Conservation (phyloP, 2,113 vertebrate species). For the Apus apus region DNA sequence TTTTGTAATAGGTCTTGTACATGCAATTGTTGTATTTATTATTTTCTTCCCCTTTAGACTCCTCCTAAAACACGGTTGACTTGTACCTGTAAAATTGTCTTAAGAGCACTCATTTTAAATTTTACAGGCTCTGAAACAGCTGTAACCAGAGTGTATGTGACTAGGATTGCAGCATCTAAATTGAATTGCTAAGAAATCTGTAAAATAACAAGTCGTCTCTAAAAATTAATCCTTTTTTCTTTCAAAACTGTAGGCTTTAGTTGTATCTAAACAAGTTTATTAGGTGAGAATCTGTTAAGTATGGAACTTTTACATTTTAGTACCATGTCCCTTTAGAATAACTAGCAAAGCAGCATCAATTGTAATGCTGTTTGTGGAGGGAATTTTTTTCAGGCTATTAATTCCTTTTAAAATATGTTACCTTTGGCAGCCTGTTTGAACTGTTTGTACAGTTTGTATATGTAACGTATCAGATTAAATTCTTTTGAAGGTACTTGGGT, state of each 20-base stretch:
- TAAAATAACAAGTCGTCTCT: slow-evolving; percentile 54
- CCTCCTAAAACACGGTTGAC: background rate
- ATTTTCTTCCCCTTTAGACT: background rate
- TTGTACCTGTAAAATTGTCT: slow-evolving; percentile 21
- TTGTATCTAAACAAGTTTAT: slow-evolving; percentile 69
- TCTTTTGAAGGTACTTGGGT: slow-evolving; percentile 59
- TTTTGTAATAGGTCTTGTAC: background rate
- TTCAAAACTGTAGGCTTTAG: slow-evolving; percentile 46
- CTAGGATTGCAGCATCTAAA: slow-evolving; percentile 2
- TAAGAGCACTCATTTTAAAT: slow-evolving; percentile 10
- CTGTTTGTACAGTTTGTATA: slow-evolving; percentile 61
- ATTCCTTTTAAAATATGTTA: slow-evolving; percentile 66
- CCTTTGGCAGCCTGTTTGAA: slow-evolving; percentile 54
- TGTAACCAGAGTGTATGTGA: background rate
- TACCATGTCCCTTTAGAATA: slow-evolving; percentile 63
- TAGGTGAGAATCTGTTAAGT: slow-evolving; percentile 72
- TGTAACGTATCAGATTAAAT: slow-evolving; percentile 65
- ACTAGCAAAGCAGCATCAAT: slow-evolving; percentile 62
- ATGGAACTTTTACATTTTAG: slow-evolving; percentile 63
- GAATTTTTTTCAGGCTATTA: slow-evolving; percentile 61
- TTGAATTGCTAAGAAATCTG: slow-evolving; percentile 48
- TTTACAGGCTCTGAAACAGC: slow-evolving; percentile 40
- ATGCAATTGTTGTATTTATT: background rate
- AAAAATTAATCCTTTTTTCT: slow-evolving; percentile 43
- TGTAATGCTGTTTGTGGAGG: slow-evolving; percentile 62